These are phyloP conservation scores for Anhinga anhinga DNA, from an alignment of 2,113 vertebrate genomes.

Conservation along the genomic window DNA sequence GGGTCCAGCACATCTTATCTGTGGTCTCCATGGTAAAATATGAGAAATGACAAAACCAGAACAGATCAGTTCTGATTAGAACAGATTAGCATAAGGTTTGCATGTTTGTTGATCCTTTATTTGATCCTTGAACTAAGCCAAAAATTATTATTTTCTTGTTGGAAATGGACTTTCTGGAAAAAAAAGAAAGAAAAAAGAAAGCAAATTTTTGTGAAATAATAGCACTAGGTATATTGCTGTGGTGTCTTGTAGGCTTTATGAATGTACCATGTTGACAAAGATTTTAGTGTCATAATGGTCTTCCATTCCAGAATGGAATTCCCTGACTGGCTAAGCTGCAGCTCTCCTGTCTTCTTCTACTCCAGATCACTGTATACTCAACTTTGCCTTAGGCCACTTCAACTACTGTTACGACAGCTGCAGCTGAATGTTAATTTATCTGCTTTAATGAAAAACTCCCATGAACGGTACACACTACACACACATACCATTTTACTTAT, in stretches of 20 bases:
- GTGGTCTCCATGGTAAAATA: not conserved
- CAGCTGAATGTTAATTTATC: not conserved
- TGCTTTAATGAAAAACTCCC: not conserved
- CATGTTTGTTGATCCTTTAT: not conserved
- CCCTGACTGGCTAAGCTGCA: not conserved
- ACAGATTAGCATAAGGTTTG: not conserved
- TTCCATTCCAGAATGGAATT: not conserved
- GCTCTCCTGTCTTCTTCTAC: not conserved
- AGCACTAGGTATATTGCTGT: not conserved
- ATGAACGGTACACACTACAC: not conserved
- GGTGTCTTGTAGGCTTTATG: not conserved
- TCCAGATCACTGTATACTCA: not conserved
- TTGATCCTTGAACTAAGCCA: not conserved
- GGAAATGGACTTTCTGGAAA: not conserved
- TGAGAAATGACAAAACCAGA: not conserved
- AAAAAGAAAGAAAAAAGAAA: no score
- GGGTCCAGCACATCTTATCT: not conserved
- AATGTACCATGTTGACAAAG: not conserved
- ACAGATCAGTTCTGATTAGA: no score
- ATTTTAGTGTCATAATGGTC: not conserved
- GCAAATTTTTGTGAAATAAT: not conserved
- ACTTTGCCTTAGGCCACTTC: not conserved
- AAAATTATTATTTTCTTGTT: not conserved
- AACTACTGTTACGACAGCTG: not conserved
- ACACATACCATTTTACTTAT: not conserved